Conservation (phyloP, 1,140 invertebrate genomes). For the Diprion similis region DNA sequence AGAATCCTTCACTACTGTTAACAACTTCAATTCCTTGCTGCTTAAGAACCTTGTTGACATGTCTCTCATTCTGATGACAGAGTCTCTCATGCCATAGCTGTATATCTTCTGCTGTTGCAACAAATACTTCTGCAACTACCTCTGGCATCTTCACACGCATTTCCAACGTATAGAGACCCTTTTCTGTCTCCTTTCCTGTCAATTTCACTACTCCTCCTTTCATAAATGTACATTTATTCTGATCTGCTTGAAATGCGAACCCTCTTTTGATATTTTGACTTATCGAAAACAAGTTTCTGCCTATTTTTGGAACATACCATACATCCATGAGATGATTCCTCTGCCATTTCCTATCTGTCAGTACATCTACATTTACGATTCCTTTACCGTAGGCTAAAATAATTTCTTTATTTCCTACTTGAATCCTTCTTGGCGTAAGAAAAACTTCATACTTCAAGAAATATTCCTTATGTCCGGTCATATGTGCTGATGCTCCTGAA, state of each 20-base stretch:
- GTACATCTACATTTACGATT: not conserved
- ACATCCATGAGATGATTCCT: slow-evolving; percentile 23
- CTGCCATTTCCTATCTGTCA: not conserved
- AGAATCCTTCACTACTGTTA: slow-evolving; percentile 20
- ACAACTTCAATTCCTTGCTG: slow-evolving; percentile 19
- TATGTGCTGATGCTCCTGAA: slow-evolving; percentile 30
- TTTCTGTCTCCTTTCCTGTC: not conserved
- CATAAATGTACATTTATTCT: not conserved
- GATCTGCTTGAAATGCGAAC: too few species aligned
- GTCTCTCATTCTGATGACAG: slow-evolving; percentile 15
- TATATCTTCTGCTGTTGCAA: not conserved
- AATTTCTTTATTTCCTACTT: slow-evolving; percentile 31
- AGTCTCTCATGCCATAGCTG: slow-evolving; percentile 23
- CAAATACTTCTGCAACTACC: not conserved
- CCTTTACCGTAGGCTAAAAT: slow-evolving; percentile 15
- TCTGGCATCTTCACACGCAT: not conserved
- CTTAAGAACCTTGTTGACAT: slow-evolving; percentile 23
- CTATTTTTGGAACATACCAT: slow-evolving; percentile 34
- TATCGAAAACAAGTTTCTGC: slow-evolving; percentile 37
- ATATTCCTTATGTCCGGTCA: slow-evolving; percentile 28
- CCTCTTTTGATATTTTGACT: not conserved
- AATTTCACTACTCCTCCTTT: not conserved
- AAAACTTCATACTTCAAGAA: slow-evolving; percentile 29
- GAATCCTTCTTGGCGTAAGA: slow-evolving; percentile 19
- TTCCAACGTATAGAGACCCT: not conserved